Conservation (phyloP, 2,113 vertebrate genomes). For the Rhipidura dahli region DNA sequence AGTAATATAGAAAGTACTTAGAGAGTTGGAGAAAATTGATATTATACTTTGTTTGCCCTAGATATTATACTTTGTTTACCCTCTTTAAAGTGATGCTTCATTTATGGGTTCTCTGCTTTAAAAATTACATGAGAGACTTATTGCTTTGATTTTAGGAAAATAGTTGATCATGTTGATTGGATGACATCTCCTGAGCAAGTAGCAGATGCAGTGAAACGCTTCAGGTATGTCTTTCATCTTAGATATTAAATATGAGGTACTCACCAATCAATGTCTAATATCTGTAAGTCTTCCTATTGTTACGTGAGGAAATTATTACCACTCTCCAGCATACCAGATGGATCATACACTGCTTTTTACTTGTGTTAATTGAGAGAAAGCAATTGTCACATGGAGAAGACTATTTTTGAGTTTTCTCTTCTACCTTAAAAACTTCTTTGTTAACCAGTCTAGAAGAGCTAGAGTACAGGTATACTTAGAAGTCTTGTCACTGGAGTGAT, state of each 20-base stretch:
- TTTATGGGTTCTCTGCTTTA: background rate
- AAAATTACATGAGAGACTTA: background rate
- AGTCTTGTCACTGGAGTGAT: background rate
- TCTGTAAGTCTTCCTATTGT: background rate
- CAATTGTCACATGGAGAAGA: background rate
- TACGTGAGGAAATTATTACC: background rate
- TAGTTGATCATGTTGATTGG: constrained; percentile 96
- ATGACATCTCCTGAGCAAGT: constrained; percentile 98
- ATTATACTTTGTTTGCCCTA: background rate
- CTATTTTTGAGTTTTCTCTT: background rate
- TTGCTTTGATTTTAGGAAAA: constrained; percentile 84
- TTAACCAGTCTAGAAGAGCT: background rate
- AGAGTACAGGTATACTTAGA: background rate
- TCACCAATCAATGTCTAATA: background rate
- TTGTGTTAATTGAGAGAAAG: background rate
- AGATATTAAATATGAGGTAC: background rate
- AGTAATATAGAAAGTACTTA: background rate
- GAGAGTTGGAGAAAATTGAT: background rate
- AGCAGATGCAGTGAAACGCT: constrained; percentile 95
- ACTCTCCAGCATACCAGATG: background rate
- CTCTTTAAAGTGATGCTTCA: background rate
- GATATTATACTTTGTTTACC: background rate
- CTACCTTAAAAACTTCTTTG: background rate
- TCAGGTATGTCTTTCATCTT: constrained; percentile 79
- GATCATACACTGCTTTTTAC: background rate